Evolutionary conservation across 2,888 invertebrate genomes (phyloP).

Genomic region (Chalcosyrphus nemorum): DNA sequence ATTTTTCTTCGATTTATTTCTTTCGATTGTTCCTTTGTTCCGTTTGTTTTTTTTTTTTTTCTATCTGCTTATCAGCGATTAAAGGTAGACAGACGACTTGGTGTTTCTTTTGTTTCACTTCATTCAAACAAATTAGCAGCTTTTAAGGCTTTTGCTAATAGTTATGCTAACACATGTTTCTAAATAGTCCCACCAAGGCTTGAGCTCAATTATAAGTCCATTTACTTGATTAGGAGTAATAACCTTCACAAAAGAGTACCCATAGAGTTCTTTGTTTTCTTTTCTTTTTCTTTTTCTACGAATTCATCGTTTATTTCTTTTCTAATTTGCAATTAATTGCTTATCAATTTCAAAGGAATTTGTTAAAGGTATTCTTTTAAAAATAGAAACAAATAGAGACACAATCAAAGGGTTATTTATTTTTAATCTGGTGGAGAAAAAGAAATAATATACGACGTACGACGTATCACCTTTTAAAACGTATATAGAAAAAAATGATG

Average conservation of each 20-base stretch:
- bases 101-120: background rate
- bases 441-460: too few species aligned
- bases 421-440: constrained; percentile 12
- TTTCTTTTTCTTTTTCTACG: background rate
- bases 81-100: background rate
- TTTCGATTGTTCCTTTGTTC: constrained; percentile 1
- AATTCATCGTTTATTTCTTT: background rate
- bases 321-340: background rate
- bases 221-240: background rate
- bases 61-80: background rate
- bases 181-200: background rate
- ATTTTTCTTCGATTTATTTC: constrained; percentile 83
- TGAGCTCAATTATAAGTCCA: background rate
- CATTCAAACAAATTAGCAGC: background rate
- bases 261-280: constrained; percentile 19
- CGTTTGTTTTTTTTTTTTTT: background rate
- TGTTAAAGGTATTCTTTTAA: background rate
- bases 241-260: background rate
- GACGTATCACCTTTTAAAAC: constrained; percentile 24
- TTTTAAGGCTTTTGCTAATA: background rate
- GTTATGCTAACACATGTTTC: background rate
- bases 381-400: background rate
- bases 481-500: constrained; percentile 8
- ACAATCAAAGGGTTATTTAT: background rate
- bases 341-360: background rate